Base-by-base conservation (phyloP, 2,113 vertebrate genomes). In the Heptranchias perlo region DNA sequence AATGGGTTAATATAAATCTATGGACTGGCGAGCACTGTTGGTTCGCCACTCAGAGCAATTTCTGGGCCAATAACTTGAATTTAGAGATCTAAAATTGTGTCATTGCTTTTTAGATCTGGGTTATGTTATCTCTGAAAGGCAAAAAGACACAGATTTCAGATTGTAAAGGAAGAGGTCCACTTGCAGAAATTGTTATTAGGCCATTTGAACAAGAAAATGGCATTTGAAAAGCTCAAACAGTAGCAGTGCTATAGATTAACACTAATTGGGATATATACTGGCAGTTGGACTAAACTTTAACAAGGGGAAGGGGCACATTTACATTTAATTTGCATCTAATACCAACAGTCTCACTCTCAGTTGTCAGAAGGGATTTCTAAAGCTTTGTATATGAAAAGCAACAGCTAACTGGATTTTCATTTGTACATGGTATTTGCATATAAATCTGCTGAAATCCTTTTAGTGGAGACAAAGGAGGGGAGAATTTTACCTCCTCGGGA, bases 361-460 rank as follows among this genome's bases (percentile, higher is more conserved):
- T 49, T 52, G 28, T 95, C 94, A 49, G 65, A 73, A 65, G 47
- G 64, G 39, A 69, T 95, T 69, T 95, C 93, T 58, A 67, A 47
- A 69, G 62, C 44, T 95, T 95, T 95, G 25, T 52, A 52, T 28
- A 31, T 49, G 44, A 69, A 49, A 73, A 73, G 64, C 14, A 52
- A 44, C 64, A 67, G 93, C n/a, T 69, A 95, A 69, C 64, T 95
- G 52, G 64, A 69, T 95, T 95, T 95, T 49, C 44, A 73, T 69
- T 95, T 94, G 62, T 67, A 39, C 47, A 3, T 44, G n/a, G 61
- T 64, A 44, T 64, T 64, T 94, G 61, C 8, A 16, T 67, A 47
- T 47, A 95, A 95, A 95, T 95, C 93, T 49, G 62, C 25, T 28
- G 8, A 65, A 95, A 95, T 95, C 94, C 47, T 95, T 21, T 95